Evolutionary conservation across 1,140 invertebrate species (phyloP).

Genomic region (Drosophila malerkotliana): DNA sequence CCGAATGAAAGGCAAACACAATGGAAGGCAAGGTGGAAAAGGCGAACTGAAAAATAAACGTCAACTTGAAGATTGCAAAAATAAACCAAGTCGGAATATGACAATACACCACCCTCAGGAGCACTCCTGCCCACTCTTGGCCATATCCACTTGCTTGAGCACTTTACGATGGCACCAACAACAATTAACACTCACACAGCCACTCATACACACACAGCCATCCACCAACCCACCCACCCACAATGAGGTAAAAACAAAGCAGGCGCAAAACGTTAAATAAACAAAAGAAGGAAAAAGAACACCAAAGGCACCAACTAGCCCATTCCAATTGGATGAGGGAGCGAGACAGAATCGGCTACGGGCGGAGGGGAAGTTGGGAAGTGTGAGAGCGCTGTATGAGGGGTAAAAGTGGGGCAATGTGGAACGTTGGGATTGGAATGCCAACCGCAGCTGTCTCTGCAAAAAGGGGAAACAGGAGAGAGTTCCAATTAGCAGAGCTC

Average conservation of each 20-base stretch:
- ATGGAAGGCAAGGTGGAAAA: constrained; percentile 8
- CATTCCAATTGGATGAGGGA: constrained; percentile 60
- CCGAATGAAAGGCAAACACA: constrained; percentile 15
- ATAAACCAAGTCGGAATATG: constrained; percentile 55
- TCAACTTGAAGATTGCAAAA: constrained; percentile 42
- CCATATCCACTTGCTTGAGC: constrained; percentile 4
- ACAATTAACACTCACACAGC: constrained; percentile 38
- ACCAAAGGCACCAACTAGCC: constrained; percentile 36
- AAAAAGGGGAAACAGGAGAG: constrained; percentile 48
- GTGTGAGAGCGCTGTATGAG: constrained; percentile 30
- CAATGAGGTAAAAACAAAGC: constrained; percentile 24
- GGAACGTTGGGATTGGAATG: constrained; percentile 28
- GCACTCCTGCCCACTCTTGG: neutral
- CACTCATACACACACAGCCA: neutral
- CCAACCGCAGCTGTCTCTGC: constrained; percentile 43
- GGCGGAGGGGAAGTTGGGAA: constrained; percentile 36
- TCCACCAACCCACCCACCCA: neutral
- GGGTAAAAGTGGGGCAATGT: constrained; percentile 39
- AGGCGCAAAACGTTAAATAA: constrained; percentile 25
- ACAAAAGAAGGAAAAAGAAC: constrained; percentile 26
- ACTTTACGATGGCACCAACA: constrained; percentile 35
- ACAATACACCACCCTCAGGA: constrained; percentile 26
- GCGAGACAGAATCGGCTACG: constrained; percentile 47
- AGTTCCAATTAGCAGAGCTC: constrained; percentile 38
- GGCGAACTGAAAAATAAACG: constrained; percentile 32